Evolutionary conservation across 2,888 invertebrate genomes (phyloP), one percentile per base, ranked within the genome.

Genomic region (Anarsia innoxiella): DNA sequence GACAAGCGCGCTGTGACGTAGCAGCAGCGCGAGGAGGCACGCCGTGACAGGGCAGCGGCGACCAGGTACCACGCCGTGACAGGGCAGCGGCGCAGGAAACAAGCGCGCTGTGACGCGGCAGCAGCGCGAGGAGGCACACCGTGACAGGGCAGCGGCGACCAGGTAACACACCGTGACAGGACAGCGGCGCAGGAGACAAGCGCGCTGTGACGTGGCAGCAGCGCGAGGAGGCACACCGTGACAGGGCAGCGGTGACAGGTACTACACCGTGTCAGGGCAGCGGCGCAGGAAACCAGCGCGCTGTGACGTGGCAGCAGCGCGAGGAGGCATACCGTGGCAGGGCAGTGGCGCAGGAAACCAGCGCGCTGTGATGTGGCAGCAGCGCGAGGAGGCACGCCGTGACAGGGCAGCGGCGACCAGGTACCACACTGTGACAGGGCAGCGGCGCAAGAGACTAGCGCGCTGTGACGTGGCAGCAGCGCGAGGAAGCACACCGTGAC

Each of bases 381-480:
- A 38, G 36, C 36, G 30, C 12, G 19, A 4, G 1, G 1, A 8
- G 31, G 10, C 6, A n/a, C 31, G 10, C 31, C 19, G 31, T 31
- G 31, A 12, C 31, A 31, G 11, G 31, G 31, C 31, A 31, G 31
- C 31, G 19, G 19, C 31, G 31, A 12, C 12, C 19, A 15, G n/a
- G 9, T 12, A 8, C 2, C 11, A 11, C 32, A 10, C 32, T 19
- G 32, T 33, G 32, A 14, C 32, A 13, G 25, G 32, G 34, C 27
- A 34, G 34, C 34, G 14, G 27, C 32, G 27, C 16, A 12, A 16
- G 10, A 1, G 26, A 10, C 13, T 6, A n/a, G 10, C 0, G 15
- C 30, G 26, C 35, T 12, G 37, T 25, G 31, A 27, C 33, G 11
- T 10, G 30, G 30, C 41, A 33, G 36, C 36, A 12, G 30, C 28